Evolutionary conservation across 2,113 vertebrate species (phyloP), one percentile per base, ranked within the genome.

Genomic region (Apus apus): DNA sequence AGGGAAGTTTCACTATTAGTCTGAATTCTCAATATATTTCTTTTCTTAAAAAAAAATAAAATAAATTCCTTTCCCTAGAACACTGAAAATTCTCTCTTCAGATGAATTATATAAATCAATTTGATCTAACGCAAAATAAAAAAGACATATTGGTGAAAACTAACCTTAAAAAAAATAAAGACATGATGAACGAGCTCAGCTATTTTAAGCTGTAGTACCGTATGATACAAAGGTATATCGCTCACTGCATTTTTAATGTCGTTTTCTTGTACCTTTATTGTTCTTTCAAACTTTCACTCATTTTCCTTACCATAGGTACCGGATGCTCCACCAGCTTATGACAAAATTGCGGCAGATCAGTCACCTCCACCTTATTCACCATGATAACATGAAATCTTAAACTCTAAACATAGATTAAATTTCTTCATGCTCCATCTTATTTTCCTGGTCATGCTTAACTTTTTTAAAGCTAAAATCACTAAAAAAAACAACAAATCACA

Each of bases 281-380:
- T 36, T 73, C 79, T 74, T 77, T 78, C 71, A 29, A 8, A 71
- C 45, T 77, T 96, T 92, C 38, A 85, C 16, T 3, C 9, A 40
- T 86, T 95, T 89, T 97, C 29, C 19, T 87, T 86, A 66, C 87
- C 61, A 71, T 66, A 99, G 99, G 94, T 99, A 87, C 98, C 99
- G 12, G 98, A 98, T 70, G 99, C 99, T 79, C 99, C 99, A 58
- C 99, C 99, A 80, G 98, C 99, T 77, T 99, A 99, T 79, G 99
- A 99, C 70, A 99, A 99, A 98, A 95, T 99, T 76, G 96, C 98
- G 65, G 84, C 96, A 50, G 98, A 98, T 25, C 97, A 94, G 9
- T 96, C 97, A 77, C 99, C 98, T 89, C 99, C 99, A 60, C 99
- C 99, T 29, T 99, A 99, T 70, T 98, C 98, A 32, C 99, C 98